phyloP scores from a whole-genome alignment of 2,797 vertebrate genomes.

The Acestrorhynchus altus region DNA sequence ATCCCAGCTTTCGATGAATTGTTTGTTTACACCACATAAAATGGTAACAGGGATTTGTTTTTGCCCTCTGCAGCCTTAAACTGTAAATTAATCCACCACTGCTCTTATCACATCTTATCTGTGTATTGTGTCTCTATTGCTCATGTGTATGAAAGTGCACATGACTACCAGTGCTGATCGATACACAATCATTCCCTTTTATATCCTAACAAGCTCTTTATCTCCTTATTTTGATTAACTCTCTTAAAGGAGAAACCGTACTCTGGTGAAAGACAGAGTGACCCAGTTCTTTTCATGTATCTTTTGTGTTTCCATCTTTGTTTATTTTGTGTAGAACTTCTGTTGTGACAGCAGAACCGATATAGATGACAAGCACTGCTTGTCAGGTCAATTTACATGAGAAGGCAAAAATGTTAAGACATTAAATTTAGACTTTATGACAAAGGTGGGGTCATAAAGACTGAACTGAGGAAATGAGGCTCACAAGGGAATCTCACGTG shows the following conservation, averaged over 20 bases:
- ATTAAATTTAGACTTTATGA: neutral
- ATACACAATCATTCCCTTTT: neutral
- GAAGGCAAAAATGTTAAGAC: no score
- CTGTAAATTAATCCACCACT: neutral
- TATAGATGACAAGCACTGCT: no score
- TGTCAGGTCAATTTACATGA: no score
- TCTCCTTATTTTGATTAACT: neutral
- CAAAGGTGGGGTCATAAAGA: neutral
- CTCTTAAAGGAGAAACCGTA: no score
- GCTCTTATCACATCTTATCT: neutral
- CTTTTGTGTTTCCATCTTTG: no score
- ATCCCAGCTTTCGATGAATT: no score
- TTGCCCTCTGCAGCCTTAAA: neutral
- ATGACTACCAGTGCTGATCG: neutral
- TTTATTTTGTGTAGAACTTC: no score
- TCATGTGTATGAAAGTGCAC: neutral
- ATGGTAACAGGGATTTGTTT: constrained; percentile 3
- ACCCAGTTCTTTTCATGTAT: no score
- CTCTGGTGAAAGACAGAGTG: no score
- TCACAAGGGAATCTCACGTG: neutral
- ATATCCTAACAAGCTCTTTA: neutral
- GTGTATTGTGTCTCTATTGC: neutral
- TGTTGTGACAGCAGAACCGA: no score
- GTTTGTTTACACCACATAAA: no score
- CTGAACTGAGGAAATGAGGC: constrained; percentile 2